Evolutionary conservation across 2,888 invertebrate species (phyloP).

Genomic region (Cactoblastis cactorum): DNA sequence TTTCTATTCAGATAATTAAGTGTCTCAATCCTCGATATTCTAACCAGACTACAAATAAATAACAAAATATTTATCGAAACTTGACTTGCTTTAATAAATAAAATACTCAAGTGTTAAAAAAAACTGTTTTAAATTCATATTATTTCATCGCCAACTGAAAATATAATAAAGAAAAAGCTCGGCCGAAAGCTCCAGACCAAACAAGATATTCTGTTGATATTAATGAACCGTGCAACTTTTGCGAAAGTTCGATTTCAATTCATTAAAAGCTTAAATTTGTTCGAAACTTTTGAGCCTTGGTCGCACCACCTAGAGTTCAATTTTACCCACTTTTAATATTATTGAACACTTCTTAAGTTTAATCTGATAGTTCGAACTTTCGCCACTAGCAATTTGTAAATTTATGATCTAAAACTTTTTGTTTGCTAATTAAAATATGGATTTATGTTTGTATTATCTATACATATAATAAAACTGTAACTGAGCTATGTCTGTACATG

Average conservation of each 20-base stretch:
- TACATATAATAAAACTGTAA: too few species aligned
- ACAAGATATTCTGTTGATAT: constrained; percentile 6
- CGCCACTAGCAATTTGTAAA: background rate
- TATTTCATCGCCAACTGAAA: background rate
- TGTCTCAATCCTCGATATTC: too few species aligned
- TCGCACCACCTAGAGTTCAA: constrained; percentile 1
- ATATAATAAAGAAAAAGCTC: background rate
- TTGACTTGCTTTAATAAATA: too few species aligned
- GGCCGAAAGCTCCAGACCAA: background rate
- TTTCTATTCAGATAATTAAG: too few species aligned
- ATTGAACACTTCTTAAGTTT: constrained; percentile 4
- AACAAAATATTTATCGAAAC: too few species aligned
- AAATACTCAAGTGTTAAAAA: too few species aligned
- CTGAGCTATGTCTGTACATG: too few species aligned
- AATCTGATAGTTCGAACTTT: background rate
- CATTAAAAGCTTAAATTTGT: constrained; percentile 7
- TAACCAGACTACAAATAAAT: too few species aligned
- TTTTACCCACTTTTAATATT: constrained; percentile 7
- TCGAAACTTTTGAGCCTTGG: background rate
- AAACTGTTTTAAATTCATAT: background rate
- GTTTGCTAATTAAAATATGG: background rate
- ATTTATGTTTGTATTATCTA: too few species aligned
- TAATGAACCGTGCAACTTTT: constrained; percentile 1
- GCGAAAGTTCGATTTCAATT: constrained; percentile 4
- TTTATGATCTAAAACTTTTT: background rate